Base-by-base conservation (phyloP, 2,113 vertebrate species). In the Pygoscelis adeliae region DNA sequence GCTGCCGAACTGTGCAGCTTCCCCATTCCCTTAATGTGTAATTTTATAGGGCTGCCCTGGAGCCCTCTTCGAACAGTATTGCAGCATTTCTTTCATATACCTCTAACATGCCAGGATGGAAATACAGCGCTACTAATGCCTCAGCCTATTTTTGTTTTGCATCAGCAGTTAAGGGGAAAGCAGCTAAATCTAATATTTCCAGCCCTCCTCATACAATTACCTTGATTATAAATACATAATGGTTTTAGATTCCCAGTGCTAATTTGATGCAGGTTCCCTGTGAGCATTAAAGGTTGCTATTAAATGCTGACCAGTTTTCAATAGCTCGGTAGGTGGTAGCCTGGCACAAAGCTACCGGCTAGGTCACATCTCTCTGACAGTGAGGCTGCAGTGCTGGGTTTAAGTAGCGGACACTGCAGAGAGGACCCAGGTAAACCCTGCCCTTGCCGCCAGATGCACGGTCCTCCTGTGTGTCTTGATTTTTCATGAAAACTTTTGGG, bases 401-500 rank as follows among this genome's bases (percentile, higher is more conserved):
- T 56, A 10, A 83, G 66, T 3, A 92, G 65, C 61, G 93, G 44
- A 14, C 15, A 1, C 89, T 10, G 46, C 58, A 59, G 76, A 72
- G 58, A 44, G 36, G 25, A 74, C 47, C 34, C 65, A 96, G 80
- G 77, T 83, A 61, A 49, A 80, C 26, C 85, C 76, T 83, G 55
- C 4, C 8, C 82, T 86, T 80, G 20, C 72, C 90, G 73, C 87
- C 58, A 40, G 34, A 23, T 46, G 70, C 55, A n/a, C 34, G 26
- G 17, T 65, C 82, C 55, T 89, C 76, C 91, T 84, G 40, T 9
- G 25, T 5, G 11, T 83, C 95, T 95, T 67, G n/a, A 55, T 89
- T 93, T 93, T 95, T 87, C 70, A 83, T 59, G 76, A 76, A 90
- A 97, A 95, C 76, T 90, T 95, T 91, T 56, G 16, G 32, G 47